Evolutionary conservation across 2,888 invertebrate genomes (phyloP).

Genomic region (Chymomyza amoena): DNA sequence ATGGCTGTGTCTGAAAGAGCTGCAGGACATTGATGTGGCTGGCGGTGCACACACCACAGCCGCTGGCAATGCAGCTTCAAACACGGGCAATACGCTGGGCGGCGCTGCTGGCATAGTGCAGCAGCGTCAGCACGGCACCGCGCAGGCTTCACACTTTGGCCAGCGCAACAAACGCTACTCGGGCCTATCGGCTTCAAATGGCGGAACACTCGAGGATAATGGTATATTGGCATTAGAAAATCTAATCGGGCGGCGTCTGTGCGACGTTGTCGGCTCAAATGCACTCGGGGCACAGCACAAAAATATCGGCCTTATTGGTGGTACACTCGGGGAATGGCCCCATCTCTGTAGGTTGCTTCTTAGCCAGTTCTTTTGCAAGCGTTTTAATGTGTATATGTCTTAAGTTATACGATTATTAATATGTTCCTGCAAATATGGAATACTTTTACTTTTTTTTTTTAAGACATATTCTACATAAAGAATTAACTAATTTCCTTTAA

Average conservation of each 20-base stretch:
- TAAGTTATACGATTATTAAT: no score
- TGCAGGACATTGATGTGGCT: slow-evolving; percentile 90
- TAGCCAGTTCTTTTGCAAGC: slow-evolving; percentile 42
- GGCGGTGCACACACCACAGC: slow-evolving; percentile 9
- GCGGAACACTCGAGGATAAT: slow-evolving; percentile 69
- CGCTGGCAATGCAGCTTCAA: slow-evolving; percentile 21
- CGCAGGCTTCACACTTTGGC: slow-evolving; percentile 46
- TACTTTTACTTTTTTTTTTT: no score
- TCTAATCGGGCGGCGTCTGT: slow-evolving; percentile 76
- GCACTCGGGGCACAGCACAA: slow-evolving; percentile 61
- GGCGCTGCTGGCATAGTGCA: slow-evolving; percentile 20
- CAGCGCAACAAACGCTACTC: slow-evolving; percentile 71
- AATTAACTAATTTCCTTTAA: no score
- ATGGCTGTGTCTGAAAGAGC: slow-evolving; percentile 96
- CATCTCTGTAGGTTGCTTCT: slow-evolving; percentile 80
- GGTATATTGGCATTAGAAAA: slow-evolving; percentile 78
- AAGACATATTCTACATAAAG: no score
- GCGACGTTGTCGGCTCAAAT: slow-evolving; percentile 67
- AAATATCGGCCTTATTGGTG: slow-evolving; percentile 77
- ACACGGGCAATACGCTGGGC: slow-evolving; percentile 10
- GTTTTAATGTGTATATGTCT: background rate
- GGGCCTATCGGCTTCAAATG: slow-evolving; percentile 46
- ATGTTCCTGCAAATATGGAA: background rate
- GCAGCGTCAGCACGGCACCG: slow-evolving; percentile 31
- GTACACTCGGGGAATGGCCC: slow-evolving; percentile 75